Base-by-base conservation (phyloP, 2,113 vertebrate species). In the Syrmaticus mikado region DNA sequence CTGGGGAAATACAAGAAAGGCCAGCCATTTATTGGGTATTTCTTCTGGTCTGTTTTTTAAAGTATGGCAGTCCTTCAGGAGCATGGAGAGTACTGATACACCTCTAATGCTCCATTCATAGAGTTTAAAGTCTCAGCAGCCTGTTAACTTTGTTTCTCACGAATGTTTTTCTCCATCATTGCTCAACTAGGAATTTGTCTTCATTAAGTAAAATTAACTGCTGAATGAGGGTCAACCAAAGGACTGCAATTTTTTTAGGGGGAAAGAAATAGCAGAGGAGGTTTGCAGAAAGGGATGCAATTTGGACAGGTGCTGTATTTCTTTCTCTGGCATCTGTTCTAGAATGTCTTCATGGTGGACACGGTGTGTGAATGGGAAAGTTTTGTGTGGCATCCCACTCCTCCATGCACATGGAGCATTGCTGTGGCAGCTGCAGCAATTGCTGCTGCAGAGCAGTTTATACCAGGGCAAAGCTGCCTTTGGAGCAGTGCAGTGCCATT, bases 351-450 rank as follows among this genome's bases (percentile, higher is more conserved):
- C 22, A 19, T 38, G 48, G 36, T 53, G 77, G 55, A 28, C 53
- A 38, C 4, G 0, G 0, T 9, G 19, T 24, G 40, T 21, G 52
- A 19, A 41, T 9, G 48, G 84, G 52, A 7, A 64, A 50, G 74
- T 53, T 1, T 2, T 13, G 45, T 1, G 0, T 53, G 80, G 80
- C 79, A 68, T 38, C 40, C 28, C 0, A 1, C 50, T 61, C 45
- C 32, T 74, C 36, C 40, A 52, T 1, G 4, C 57, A 25, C n/a
- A 15, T 0, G 24, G 62, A 53, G 45, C 76, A 85, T 58, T 45
- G n/a, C 68, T 85, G 62, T 64, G 81, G 74, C 38, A 71, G 45
- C 70, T 85, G 81, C 68, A 71, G 40, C 5, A 10, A 64, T 25
- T 45, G 20, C 75, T 89, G 80, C 70, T 65, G 43, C 11, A 27